Evolutionary conservation across 2,888 invertebrate species (phyloP), one percentile per base, ranked within the genome.

Genomic region (Caenorhabditis afra): DNA sequence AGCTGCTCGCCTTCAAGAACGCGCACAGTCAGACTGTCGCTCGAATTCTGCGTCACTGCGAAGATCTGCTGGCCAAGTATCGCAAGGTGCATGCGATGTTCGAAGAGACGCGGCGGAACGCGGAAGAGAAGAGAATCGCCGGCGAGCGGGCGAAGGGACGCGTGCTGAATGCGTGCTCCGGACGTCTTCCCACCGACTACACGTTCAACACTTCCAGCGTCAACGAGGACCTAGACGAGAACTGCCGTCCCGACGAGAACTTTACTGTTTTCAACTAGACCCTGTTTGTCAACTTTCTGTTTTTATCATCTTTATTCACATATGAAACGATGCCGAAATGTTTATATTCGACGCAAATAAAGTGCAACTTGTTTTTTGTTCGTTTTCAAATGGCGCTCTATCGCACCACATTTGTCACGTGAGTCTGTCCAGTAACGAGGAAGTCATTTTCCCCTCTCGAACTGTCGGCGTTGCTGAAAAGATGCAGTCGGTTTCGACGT

Each of bases 201-300:
- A 71, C 71, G 8, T 71, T 71, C 57, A 57, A 53, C 29, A 57
- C 71, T 4, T 55, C 57, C 41, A 71, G 57, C 7, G 29, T 55
- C 16, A 20, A 20, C 18, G 57, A 57, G 18, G 37, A 64, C n/a
- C 3, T 5, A 18, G 47, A 41, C n/a, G 62, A 62, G 22, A 62
- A 55, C 18, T 39, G 29, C 12, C 59, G 45, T 22, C 52, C 67
- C 12, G 22, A 22, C 8, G 49, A 52, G n/a, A 20, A 29, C 55
- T 65, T 65, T 23, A 55, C 20, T 14, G 65, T 65, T 29, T 65
- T 65, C 35, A 65, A 65, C 12, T 65, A 23, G 18, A 12, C 18
- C 12, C 57, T n/a, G 1, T 35, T 16, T 18, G n/a, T 52, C 29
- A 52, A 22, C 8, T 22, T 22, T 4, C 16, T 50, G 50, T 16